These are phyloP conservation scores for Xestia sexstrigata DNA, from an alignment of 2,888 invertebrate genomes.

Conservation along the genomic window DNA sequence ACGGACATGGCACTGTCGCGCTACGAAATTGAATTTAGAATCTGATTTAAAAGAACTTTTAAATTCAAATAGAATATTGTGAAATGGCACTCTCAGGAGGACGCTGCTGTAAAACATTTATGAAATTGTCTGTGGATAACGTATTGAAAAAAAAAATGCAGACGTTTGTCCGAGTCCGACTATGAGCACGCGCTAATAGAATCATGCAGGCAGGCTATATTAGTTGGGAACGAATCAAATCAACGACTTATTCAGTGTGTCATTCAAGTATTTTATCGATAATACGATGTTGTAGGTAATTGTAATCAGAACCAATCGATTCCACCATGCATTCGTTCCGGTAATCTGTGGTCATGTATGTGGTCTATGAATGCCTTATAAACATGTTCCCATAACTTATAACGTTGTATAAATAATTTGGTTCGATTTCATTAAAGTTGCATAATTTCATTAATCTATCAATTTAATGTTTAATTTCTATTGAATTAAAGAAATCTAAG, in stretches of 20 bases:
- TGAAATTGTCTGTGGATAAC: neutral
- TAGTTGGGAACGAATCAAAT: slow-evolving; percentile 27
- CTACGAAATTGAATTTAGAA: slow-evolving; percentile 31
- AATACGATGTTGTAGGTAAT: slow-evolving; percentile 43
- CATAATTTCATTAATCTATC: neutral
- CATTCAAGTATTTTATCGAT: slow-evolving; percentile 38
- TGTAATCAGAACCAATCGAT: slow-evolving; percentile 23
- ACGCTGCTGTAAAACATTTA: neutral
- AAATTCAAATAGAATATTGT: slow-evolving; percentile 6
- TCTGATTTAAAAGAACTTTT: slow-evolving; percentile 9
- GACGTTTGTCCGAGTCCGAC: rapidly evolving
- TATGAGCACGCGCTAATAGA: neutral
- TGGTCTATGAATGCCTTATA: slow-evolving; percentile 4
- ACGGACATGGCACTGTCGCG: slow-evolving; percentile 2
- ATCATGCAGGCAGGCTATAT: neutral
- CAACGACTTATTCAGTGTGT: slow-evolving; percentile 17
- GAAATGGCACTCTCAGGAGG: neutral
- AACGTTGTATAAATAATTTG: neutral
- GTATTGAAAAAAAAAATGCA: neutral
- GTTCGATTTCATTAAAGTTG: neutral
- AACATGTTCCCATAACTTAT: neutral
- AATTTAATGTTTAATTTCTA: no score
- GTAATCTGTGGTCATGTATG: slow-evolving; percentile 19
- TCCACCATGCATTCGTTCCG: slow-evolving; percentile 45
- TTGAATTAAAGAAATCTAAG: no score